These are phyloP conservation scores for Psilanteris sp. DNA, from an alignment of 1,140 invertebrate species.

Conservation along the genomic window DNA sequence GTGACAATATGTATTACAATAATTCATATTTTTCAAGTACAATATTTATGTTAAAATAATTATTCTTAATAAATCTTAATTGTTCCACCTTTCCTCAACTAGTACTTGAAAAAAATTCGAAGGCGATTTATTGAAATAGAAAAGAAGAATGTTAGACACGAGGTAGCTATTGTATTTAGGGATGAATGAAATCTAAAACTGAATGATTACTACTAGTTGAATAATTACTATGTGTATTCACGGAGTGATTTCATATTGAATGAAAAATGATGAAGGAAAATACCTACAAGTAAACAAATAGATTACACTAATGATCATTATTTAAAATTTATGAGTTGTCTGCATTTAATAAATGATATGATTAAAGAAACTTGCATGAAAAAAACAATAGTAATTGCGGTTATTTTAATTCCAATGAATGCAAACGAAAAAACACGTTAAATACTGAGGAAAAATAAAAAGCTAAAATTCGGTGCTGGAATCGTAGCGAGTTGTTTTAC, in stretches of 20 bases:
- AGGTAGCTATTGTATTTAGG: conserved; percentile 57
- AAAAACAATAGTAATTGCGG: conserved; percentile 58
- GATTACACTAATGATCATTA: conserved; percentile 65
- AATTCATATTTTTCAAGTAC: too few relatives aligned
- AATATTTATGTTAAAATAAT: too few relatives aligned
- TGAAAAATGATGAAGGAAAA: conserved; percentile 61
- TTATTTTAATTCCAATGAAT: conserved; percentile 59
- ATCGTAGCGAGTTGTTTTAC: conserved; percentile 64
- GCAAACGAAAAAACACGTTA: conserved; percentile 30
- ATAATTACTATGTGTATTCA: conserved; percentile 61
- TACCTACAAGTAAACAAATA: conserved; percentile 66
- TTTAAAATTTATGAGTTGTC: conserved; percentile 73
- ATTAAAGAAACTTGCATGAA: conserved; percentile 64
- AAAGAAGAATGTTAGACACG: conserved; percentile 37
- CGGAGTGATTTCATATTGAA: conserved; percentile 64
- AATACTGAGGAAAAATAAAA: conserved; percentile 8
- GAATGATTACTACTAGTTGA: conserved; percentile 56
- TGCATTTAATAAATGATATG: conserved; percentile 64
- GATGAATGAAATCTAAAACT: conserved; percentile 57
- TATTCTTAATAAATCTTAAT: too few relatives aligned
- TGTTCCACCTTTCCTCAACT: conserved; percentile 1
- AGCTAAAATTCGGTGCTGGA: conserved; percentile 67
- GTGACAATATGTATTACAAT: too few relatives aligned
- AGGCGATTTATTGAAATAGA: conserved; percentile 37
- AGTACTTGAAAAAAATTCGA: conserved; percentile 3